Conservation (phyloP, 1,140 invertebrate species). For the Telenomus remus region DNA sequence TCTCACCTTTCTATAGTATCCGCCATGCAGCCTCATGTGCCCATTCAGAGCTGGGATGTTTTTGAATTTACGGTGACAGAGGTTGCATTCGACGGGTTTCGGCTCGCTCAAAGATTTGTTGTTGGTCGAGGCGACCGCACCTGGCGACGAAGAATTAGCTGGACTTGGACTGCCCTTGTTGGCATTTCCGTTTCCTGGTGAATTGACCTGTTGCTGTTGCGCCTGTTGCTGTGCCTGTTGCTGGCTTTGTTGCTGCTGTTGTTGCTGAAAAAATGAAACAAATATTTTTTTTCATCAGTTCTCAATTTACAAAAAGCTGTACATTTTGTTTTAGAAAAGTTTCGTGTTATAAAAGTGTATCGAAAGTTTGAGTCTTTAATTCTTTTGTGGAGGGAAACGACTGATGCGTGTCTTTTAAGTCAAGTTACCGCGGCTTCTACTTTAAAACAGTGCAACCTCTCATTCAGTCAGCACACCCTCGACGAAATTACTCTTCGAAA, state of each 20-base stretch:
- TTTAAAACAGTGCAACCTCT: conserved; percentile 29
- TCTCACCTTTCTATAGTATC: conserved; percentile 94
- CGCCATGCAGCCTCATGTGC: conserved; percentile 96
- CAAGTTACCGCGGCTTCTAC: conserved; percentile 20
- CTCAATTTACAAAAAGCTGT: no score
- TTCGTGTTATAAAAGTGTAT: no score
- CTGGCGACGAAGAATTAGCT: conserved; percentile 65
- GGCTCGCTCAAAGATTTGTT: conserved; percentile 77
- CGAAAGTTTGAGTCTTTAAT: no score
- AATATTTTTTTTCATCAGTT: neutral
- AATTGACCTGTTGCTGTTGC: conserved; percentile 73
- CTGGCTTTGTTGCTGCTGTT: conserved; percentile 66
- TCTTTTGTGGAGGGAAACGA: conserved; percentile 3
- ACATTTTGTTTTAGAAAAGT: no score
- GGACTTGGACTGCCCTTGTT: conserved; percentile 69
- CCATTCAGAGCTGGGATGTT: conserved; percentile 97
- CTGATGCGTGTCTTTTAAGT: conserved; percentile 22
- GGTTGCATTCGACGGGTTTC: conserved; percentile 93
- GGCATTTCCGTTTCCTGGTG: conserved; percentile 67
- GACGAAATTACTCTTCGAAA: conserved; percentile 57
- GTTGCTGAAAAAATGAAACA: conserved; percentile 59
- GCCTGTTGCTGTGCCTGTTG: conserved; percentile 68
- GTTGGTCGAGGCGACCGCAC: conserved; percentile 66
- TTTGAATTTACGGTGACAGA: conserved; percentile 96
- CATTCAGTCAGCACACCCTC: conserved; percentile 39